Evolutionary conservation across 1,140 invertebrate genomes (phyloP).

Genomic region (Drosophila bocki): DNA sequence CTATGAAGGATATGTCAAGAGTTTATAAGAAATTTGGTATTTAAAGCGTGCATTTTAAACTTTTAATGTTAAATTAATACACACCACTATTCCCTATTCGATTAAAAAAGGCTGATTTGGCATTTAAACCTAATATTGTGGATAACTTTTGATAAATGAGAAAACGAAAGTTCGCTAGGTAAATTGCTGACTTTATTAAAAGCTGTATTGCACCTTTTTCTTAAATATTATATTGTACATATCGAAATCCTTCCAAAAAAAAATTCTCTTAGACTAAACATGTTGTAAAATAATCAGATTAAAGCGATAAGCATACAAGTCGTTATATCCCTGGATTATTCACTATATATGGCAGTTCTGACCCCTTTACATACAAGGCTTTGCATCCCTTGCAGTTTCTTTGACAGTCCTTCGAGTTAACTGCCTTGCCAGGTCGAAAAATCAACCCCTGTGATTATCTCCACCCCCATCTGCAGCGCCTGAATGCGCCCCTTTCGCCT

Average conservation of each 20-base stretch:
- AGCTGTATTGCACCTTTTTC: too few species aligned
- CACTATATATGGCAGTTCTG: neutral
- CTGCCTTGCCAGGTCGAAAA: conserved; percentile 2
- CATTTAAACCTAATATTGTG: too few species aligned
- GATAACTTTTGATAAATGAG: too few species aligned
- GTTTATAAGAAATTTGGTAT: neutral
- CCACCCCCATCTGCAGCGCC: neutral
- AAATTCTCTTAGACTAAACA: neutral
- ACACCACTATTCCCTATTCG: too few species aligned
- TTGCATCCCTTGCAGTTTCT: conserved; percentile 4
- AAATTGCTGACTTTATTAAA: too few species aligned
- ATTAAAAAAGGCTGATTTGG: too few species aligned
- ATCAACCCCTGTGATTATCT: conserved; percentile 43
- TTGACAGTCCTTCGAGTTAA: neutral
- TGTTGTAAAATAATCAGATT: neutral
- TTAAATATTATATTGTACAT: too few species aligned
- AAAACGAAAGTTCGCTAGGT: too few species aligned
- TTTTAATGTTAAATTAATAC: too few species aligned
- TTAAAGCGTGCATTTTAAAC: too few species aligned
- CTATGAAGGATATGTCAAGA: neutral
- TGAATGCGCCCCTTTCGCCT: conserved; percentile 1
- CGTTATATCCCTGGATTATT: neutral
- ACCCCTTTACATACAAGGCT: neutral
- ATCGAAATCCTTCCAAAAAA: neutral
- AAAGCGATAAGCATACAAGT: neutral